Percentiles rank a stretch among this genome's conserved stretches.
Evolutionary conservation across 2,113 vertebrate species (phyloP).

Genomic region (Rhabdomys dilectus): DNA sequence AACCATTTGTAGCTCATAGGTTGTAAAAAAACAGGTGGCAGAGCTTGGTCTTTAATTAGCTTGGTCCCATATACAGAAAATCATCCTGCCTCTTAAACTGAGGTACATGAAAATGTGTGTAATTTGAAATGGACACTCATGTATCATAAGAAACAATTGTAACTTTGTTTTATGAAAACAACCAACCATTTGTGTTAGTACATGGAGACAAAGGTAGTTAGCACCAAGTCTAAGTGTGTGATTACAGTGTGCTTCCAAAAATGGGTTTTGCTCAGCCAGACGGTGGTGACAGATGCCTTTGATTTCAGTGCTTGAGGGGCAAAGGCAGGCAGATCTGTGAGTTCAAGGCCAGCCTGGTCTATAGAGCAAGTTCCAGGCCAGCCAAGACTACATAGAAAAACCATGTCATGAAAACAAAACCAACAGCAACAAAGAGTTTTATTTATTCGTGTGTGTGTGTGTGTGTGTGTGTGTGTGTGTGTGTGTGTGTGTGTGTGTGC

Average conservation of each 20-base stretch:
- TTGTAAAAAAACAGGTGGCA: not conserved
- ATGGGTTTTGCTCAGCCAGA: not conserved
- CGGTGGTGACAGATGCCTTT: not conserved
- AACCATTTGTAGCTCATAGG: not conserved
- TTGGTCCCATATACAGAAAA: not conserved
- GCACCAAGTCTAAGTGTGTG: not conserved
- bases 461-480: not conserved
- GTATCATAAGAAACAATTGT: not conserved
- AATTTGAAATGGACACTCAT: not conserved
- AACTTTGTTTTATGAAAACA: constrained; percentile 15
- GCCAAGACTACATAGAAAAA: not conserved
- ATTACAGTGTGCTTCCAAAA: not conserved
- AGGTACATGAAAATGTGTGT: not conserved
- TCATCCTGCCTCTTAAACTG: not conserved
- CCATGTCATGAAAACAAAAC: not conserved
- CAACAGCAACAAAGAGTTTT: not conserved
- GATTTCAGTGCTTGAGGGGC: not conserved
- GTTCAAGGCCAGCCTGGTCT: not conserved
- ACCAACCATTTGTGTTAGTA: not conserved
- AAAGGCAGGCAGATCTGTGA: not conserved
- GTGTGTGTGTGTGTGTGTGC: not conserved
- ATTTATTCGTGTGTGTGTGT: not conserved
- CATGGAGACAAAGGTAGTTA: not conserved
- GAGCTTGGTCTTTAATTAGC: not conserved
- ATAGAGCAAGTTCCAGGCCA: not conserved